These are phyloP conservation scores for Cancer borealis DNA, from an alignment of 2,888 invertebrate genomes.

Conservation along the genomic window DNA sequence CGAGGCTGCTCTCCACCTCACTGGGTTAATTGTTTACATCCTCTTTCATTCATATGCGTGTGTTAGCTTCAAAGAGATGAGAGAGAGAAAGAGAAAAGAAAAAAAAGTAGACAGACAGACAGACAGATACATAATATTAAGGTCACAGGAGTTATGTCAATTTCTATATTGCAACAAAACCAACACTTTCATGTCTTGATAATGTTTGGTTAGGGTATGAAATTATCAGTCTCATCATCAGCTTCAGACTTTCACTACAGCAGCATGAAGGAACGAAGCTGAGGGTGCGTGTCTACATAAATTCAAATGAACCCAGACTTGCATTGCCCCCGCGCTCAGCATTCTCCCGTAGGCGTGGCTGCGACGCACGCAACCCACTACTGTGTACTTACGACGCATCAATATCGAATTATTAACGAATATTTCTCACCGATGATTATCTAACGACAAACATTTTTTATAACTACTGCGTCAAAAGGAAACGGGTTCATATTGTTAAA, in stretches of 20 bases:
- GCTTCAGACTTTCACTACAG: constrained; percentile 10
- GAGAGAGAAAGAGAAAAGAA: background rate
- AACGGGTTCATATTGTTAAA: background rate
- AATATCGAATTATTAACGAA: background rate
- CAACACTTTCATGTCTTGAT: background rate
- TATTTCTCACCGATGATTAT: background rate
- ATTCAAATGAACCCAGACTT: background rate
- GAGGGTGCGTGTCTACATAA: background rate
- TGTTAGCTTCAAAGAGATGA: constrained; percentile 16
- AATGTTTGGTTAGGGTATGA: no score
- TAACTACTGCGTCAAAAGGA: background rate
- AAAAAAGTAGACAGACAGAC: background rate
- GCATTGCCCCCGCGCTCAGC: background rate
- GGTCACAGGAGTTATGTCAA: background rate
- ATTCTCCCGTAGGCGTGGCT: background rate
- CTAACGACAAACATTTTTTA: background rate
- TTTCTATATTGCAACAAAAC: background rate
- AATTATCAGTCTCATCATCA: background rate
- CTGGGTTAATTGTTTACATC: background rate
- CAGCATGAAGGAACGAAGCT: background rate
- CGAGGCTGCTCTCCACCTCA: background rate
- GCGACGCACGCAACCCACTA: background rate
- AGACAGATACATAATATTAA: background rate
- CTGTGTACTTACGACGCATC: background rate
- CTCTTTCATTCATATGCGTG: background rate